Base-by-base conservation (phyloP, 1,140 invertebrate genomes). In the Scaptomyza pallida region DNA sequence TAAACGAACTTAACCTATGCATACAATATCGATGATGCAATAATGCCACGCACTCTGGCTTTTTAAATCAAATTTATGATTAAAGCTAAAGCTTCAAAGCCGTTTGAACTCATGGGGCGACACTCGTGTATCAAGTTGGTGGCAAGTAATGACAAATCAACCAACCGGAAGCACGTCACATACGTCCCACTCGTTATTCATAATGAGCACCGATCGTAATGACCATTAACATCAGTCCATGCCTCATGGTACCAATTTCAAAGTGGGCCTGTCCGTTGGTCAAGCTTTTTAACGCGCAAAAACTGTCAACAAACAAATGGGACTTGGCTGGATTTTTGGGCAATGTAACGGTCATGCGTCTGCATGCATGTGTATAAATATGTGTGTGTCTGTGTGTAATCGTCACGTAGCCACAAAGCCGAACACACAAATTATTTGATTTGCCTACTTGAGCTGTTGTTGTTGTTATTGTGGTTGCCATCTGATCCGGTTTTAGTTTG, bases 271-370 rank as follows among this genome's bases (percentile, higher is more conserved):
- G 40, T 50, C 35, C 47, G 35, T 37, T 78, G 70, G 51, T 44
- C 59, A 52, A 50, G 70, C 40, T 35, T 71, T 77, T 69, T 69
- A 45, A 69, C 56, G 77, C 76, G 72, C 78, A 82, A 78, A 82
- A 82, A 78, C 63, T 82, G 78, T 82, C 78, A 82, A 82, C 78
- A 77, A 69, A 59, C 44, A 13, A 51, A 45, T 33, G 16, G 62
- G 56, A 54, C n/a, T n/a, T 13, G 13, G 26, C 21, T 62, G 43
- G 52, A n/a, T 59, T 61, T 81, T 81, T 54, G 63, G 73, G 60
- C 48, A 82, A 73, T 82, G 78, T 82, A 81, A 77, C 78, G 78
- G 78, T 81, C 69, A 78, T 81, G 78, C 73, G 52, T 59, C 30
- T 57, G 52, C 19, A 5, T 30, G n/a, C 12, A 15, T 9, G 1